Evolutionary conservation across 2,797 vertebrate genomes (phyloP), one percentile per base, ranked within the genome.

Genomic region (Pogoniulus pusillus): DNA sequence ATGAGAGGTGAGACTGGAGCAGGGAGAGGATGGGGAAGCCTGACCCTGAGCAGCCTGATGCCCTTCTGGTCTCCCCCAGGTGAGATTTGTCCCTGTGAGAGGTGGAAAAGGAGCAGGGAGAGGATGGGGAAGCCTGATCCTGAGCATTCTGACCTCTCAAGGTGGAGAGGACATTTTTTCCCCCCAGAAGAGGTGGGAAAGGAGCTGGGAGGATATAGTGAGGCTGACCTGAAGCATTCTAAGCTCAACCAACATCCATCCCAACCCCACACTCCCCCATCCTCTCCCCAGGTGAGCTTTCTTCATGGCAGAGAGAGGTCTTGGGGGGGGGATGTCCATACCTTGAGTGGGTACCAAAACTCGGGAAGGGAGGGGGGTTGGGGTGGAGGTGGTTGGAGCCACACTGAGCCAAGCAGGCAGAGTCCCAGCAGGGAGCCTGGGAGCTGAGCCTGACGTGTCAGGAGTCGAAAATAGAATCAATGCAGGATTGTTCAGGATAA

Each of bases 311-410:
- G 29, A 39, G 37, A 5, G 4, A 34, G 12, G 35, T 12, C 5
- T 0, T 5, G 43, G 35, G 45, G 64, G 12, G 7, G 4, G 3
- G 3, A 15, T 6, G 26, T 53, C 51, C 26, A 16, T 11, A 20
- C 29, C 71, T 30, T 2, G 6, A 26, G 65, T 0, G 8, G 70
- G 64, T 15, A 16, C 47, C 0, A 14, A 27, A 35, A 13, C 19
- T 17, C 39, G 30, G 49, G 34, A 39, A 15, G 39, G 39, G 13
- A 13, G 37, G 37, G n/a, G n/a, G n/a, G n/a, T n/a, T n/a, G n/a
- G n/a, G n/a, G n/a, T n/a, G n/a, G 13, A 13, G 37, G 37, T 35
- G 53, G 35, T 6, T 0, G 2, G 29, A 37, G 22, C n/a, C 3
- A 6, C 2, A 11, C 51, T 27, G 78, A 3, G 54, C 63, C 2